These are phyloP conservation scores for Acridotheres tristis DNA, from an alignment of 2,797 vertebrate species.

Conservation along the genomic window DNA sequence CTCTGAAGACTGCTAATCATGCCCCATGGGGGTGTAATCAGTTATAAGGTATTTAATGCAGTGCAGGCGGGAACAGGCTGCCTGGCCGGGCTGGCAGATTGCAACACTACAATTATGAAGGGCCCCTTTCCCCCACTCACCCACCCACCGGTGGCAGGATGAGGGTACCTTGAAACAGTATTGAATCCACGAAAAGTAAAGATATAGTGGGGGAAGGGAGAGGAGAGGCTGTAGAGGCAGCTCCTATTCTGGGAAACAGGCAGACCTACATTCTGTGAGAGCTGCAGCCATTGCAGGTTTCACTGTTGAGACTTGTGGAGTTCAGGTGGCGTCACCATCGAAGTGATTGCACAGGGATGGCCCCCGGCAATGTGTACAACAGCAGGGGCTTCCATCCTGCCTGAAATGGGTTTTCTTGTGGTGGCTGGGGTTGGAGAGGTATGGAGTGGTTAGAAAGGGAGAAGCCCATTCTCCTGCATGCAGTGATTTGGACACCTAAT, in stretches of 20 bases:
- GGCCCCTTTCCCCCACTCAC: slow-evolving; percentile 70
- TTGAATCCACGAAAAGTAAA: slow-evolving; percentile 61
- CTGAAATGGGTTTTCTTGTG: slow-evolving; percentile 11
- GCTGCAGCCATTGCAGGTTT: slow-evolving; percentile 9
- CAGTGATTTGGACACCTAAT: slow-evolving; percentile 21
- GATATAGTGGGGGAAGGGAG: slow-evolving; percentile 50
- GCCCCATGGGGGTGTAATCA: slow-evolving; percentile 82
- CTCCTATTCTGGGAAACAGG: slow-evolving; percentile 44
- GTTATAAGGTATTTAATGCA: slow-evolving; percentile 82
- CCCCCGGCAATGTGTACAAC: background rate
- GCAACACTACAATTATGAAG: slow-evolving; percentile 79
- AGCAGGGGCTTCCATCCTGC: background rate
- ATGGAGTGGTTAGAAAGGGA: slow-evolving; percentile 11
- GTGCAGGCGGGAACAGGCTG: slow-evolving; percentile 80
- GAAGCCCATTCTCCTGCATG: slow-evolving; percentile 20
- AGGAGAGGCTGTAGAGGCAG: slow-evolving; percentile 34
- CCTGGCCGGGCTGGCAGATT: slow-evolving; percentile 77
- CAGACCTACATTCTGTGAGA: background rate
- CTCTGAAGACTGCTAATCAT: slow-evolving; percentile 80
- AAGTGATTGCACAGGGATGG: background rate
- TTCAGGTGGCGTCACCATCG: background rate
- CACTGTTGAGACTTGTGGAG: background rate
- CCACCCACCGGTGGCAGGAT: slow-evolving; percentile 59
- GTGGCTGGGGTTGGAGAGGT: slow-evolving; percentile 22
- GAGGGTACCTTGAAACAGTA: slow-evolving; percentile 59